These are phyloP conservation scores for Vicugna pacos DNA, from an alignment of 2,113 vertebrate species.

Conservation along the genomic window DNA sequence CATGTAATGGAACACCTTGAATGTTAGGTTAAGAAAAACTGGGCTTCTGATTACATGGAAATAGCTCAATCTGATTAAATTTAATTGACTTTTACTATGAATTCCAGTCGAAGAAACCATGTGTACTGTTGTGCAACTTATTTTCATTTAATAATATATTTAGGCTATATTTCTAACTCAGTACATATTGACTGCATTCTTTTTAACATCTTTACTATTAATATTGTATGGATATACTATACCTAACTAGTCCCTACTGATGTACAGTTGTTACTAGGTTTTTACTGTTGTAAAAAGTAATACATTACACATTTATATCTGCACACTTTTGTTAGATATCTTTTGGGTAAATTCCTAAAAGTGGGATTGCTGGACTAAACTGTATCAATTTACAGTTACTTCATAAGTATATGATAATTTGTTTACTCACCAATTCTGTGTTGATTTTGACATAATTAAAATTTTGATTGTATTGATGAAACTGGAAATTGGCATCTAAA, in stretches of 20 bases:
- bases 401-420: conserved; percentile 69
- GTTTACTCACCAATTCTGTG: conserved; percentile 65
- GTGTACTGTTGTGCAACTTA: not conserved
- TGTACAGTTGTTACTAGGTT: conserved; percentile 20
- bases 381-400: conserved; percentile 68
- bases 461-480: conserved; percentile 71
- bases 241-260: not conserved
- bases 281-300: conserved; percentile 47
- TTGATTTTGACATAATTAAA: conserved; percentile 76
- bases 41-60: conserved; percentile 42
- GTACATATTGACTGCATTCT: conserved; percentile 16
- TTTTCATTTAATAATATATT: not conserved
- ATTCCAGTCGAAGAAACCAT: conserved; percentile 44
- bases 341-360: conserved; percentile 62
- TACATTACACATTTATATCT: conserved; percentile 9
- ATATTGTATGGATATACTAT: conserved; percentile 4
- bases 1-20: not conserved
- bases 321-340: conserved; percentile 54
- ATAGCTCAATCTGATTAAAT: conserved; percentile 17
- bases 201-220: conserved; percentile 49
- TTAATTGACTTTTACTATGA: conserved; percentile 38
- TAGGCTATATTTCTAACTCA: conserved; percentile 36
- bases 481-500: conserved; percentile 75
- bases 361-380: conserved; percentile 63
- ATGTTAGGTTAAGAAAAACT: conserved; percentile 1